Conservation (phyloP, 2,113 vertebrate genomes). For the Montifringilla adamsi region DNA sequence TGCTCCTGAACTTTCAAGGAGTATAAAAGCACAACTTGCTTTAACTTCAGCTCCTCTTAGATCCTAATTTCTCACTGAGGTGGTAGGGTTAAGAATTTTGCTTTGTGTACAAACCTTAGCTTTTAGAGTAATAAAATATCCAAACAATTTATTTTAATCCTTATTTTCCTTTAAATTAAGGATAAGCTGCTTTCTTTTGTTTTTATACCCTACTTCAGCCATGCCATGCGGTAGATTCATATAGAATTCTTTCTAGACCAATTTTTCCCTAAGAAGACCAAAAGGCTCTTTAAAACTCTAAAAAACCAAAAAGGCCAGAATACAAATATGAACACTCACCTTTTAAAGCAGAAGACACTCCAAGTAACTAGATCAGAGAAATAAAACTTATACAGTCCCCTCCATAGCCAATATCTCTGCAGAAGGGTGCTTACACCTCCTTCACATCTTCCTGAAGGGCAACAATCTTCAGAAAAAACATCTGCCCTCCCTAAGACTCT, state of each 20-base stretch:
- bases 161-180: neutral
- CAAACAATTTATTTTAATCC: neutral
- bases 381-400: neutral
- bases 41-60: neutral
- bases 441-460: neutral
- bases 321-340: neutral
- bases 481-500: neutral
- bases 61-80: neutral
- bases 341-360: neutral
- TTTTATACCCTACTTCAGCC: neutral
- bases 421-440: rapidly evolving
- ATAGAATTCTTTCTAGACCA: neutral
- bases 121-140: neutral
- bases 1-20: neutral
- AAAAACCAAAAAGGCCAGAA: neutral
- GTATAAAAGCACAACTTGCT: neutral
- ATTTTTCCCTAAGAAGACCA: neutral
- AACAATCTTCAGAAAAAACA: neutral
- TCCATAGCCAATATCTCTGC: neutral
- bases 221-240: neutral
- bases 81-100: neutral
- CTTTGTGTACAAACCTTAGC: neutral
- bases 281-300: neutral
- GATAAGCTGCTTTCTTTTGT: neutral
- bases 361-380: neutral